Percentiles rank a stretch among this genome's conserved stretches.
phyloP scores from a whole-genome alignment of 2,113 vertebrate genomes.

The Ailurus styani region DNA sequence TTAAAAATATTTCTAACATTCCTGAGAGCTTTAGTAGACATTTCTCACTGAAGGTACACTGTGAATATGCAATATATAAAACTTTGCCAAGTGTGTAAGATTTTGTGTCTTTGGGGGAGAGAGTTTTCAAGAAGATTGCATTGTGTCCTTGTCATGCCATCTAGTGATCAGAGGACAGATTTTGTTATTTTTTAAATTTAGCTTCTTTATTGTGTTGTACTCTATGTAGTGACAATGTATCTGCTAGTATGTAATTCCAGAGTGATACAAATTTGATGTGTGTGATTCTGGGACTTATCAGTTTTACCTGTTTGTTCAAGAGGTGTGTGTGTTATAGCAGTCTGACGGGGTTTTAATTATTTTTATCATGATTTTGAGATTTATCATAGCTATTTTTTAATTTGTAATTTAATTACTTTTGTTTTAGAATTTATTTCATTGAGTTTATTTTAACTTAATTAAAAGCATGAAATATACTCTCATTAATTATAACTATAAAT shows the following conservation, averaged over 20 bases:
- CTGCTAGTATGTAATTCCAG: not conserved
- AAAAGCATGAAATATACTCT: not conserved
- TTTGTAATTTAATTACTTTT: slow-evolving; percentile 11
- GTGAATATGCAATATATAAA: not conserved
- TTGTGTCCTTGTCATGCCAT: slow-evolving; percentile 71
- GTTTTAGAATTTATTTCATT: slow-evolving; percentile 43
- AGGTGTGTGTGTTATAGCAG: not conserved
- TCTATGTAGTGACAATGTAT: not conserved
- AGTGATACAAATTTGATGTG: not conserved
- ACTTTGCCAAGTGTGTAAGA: not conserved
- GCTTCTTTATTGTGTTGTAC: not conserved
- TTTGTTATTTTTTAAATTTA: slow-evolving; percentile 29
- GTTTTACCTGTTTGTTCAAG: slow-evolving; percentile 24
- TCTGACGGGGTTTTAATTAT: not conserved
- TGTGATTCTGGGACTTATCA: not conserved
- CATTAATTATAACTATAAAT: slow-evolving; percentile 27
- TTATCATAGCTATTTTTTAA: not conserved
- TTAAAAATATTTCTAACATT: not conserved
- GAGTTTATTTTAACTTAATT: slow-evolving; percentile 41
- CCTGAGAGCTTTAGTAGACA: not conserved
- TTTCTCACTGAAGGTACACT: not conserved
- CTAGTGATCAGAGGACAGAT: slow-evolving; percentile 72
- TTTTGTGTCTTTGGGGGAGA: slow-evolving; percentile 22
- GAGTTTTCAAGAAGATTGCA: not conserved
- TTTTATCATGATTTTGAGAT: not conserved